A percentile compares a stretch with the other conserved stretches of the same genome.
Conservation (phyloP, 2,113 vertebrate genomes). For the Grantiella picta region DNA sequence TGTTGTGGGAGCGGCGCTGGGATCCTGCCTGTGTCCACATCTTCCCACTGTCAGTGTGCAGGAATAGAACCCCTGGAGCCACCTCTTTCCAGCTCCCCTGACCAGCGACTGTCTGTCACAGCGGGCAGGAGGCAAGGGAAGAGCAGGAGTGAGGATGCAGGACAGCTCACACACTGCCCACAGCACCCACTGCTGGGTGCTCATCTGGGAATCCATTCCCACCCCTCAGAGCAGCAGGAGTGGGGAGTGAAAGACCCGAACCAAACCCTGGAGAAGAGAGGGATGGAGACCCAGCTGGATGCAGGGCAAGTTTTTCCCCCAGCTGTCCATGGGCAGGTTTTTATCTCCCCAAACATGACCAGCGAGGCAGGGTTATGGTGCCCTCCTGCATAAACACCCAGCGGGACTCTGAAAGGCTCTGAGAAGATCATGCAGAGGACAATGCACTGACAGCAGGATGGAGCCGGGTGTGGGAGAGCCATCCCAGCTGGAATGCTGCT, state of each 20-base stretch:
- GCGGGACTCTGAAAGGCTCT: background rate
- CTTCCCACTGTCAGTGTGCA: rapidly evolving
- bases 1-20: background rate
- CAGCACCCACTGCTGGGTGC: background rate
- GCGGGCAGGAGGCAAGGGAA: rapidly evolving
- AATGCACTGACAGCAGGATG: slow-evolving; percentile 11
- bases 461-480: slow-evolving; percentile 40
- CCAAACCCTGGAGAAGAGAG: rapidly evolving
- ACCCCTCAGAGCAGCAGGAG: background rate
- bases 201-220: too few species aligned
- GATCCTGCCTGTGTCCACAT: rapidly evolving
- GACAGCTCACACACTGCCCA: rapidly evolving
- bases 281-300: background rate
- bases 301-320: background rate
- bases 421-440: slow-evolving; percentile 42
- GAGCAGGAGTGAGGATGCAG: background rate
- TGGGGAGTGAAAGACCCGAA: too few species aligned
- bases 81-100: background rate
- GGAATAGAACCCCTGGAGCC: background rate
- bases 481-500: slow-evolving; percentile 43
- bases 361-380: background rate
- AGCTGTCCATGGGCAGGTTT: background rate
- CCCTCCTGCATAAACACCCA: slow-evolving; percentile 6
- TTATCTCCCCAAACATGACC: background rate
- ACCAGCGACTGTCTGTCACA: rapidly evolving